Percentiles rank a stretch among this genome's conserved stretches.
These are phyloP conservation scores for Standfussiana lucernea DNA, from an alignment of 2,888 invertebrate species.

Conservation along the genomic window DNA sequence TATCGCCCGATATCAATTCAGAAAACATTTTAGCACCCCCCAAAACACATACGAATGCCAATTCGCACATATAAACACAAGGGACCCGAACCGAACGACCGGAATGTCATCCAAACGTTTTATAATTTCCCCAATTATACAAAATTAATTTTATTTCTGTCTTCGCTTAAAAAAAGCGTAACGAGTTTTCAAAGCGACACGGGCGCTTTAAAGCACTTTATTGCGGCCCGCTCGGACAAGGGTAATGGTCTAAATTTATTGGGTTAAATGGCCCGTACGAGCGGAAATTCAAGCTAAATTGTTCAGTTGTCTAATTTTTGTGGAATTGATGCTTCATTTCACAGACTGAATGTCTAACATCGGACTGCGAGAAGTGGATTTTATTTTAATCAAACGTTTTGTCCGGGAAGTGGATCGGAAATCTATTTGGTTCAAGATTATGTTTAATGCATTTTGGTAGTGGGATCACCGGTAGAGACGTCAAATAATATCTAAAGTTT, in stretches of 20 bases:
- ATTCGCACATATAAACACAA: slow-evolving; percentile 47
- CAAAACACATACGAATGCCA: slow-evolving; percentile 44
- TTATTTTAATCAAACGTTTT: slow-evolving; percentile 71
- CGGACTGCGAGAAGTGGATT: slow-evolving; percentile 61
- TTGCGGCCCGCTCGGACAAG: slow-evolving; percentile 84
- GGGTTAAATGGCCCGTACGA: slow-evolving; percentile 86
- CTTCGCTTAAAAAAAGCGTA: slow-evolving; percentile 83
- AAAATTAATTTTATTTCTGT: slow-evolving; percentile 85
- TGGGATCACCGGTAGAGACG: background rate
- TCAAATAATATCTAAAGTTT: background rate
- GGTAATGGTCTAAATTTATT: slow-evolving; percentile 89
- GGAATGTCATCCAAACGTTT: slow-evolving; percentile 70
- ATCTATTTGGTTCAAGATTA: slow-evolving; percentile 57
- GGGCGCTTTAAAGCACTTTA: slow-evolving; percentile 84
- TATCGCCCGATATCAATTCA: slow-evolving; percentile 57
- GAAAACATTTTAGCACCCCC: slow-evolving; percentile 58
- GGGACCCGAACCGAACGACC: slow-evolving; percentile 56
- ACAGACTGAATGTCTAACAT: slow-evolving; percentile 76
- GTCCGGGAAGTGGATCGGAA: slow-evolving; percentile 64
- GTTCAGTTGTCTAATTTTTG: slow-evolving; percentile 88
- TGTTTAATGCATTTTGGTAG: slow-evolving; percentile 43
- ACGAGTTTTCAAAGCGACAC: slow-evolving; percentile 85
- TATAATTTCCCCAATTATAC: slow-evolving; percentile 81
- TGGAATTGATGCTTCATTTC: slow-evolving; percentile 85
- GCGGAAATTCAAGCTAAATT: slow-evolving; percentile 85